Conservation (phyloP, 1,140 invertebrate species). For the Euura saliciscinereae region DNA sequence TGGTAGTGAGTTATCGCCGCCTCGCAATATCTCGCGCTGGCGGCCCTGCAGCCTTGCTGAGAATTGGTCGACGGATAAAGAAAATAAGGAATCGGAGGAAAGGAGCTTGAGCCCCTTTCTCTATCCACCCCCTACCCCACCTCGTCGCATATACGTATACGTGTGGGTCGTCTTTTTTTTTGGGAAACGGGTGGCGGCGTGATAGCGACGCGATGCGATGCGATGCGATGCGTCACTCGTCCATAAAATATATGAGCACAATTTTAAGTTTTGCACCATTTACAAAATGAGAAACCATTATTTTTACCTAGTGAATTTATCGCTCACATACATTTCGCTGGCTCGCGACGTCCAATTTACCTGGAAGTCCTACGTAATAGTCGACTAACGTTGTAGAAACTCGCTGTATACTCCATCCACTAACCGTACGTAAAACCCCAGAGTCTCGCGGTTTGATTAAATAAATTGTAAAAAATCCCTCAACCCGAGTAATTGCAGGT, state of each 20-base stretch:
- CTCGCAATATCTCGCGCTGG: slow-evolving; percentile 9
- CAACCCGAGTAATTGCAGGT: no score
- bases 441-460: not conserved
- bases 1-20: slow-evolving; percentile 9
- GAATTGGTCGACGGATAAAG: slow-evolving; percentile 11
- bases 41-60: not conserved
- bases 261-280: slow-evolving; percentile 34
- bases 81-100: slow-evolving; percentile 13
- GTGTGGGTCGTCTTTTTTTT: not conserved
- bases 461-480: not conserved
- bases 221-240: slow-evolving; percentile 12
- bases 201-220: not conserved
- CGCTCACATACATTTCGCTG: slow-evolving; percentile 28
- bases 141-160: not conserved
- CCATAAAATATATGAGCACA: slow-evolving; percentile 17
- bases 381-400: slow-evolving; percentile 19
- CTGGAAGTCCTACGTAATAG: slow-evolving; percentile 34
- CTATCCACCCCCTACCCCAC: not conserved
- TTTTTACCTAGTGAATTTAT: slow-evolving; percentile 32
- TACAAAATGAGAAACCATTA: slow-evolving; percentile 33
- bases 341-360: slow-evolving; percentile 31
- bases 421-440: not conserved
- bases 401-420: not conserved
- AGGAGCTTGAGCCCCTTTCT: not conserved
- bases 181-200: not conserved